Percentiles rank a stretch among this genome's conserved stretches.
These are phyloP conservation scores for Cryptus viduatorius DNA, from an alignment of 2,888 invertebrate species.

Conservation along the genomic window DNA sequence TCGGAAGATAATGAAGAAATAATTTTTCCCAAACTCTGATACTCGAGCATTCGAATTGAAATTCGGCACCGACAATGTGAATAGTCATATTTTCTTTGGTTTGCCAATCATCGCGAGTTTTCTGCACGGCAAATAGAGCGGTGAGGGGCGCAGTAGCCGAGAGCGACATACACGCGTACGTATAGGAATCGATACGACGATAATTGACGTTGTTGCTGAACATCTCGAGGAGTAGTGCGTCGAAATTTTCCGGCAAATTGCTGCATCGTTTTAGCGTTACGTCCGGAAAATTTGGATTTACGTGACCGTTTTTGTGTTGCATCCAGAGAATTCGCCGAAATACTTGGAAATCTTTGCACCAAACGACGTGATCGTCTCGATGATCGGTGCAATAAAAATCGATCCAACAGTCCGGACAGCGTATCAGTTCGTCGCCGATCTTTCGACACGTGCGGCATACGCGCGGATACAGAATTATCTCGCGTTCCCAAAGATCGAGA, in stretches of 20 bases:
- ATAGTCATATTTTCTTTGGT: constrained; percentile 78
- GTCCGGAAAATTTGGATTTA: constrained; percentile 87
- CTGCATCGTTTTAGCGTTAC: constrained; percentile 81
- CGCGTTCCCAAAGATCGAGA: constrained; percentile 89
- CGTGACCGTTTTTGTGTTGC: constrained; percentile 87
- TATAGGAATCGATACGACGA: constrained; percentile 86
- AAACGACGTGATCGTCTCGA: constrained; percentile 86
- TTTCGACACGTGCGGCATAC: constrained; percentile 87
- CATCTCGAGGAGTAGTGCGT: constrained; percentile 85
- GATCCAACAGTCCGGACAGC: constrained; percentile 88
- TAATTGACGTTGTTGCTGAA: constrained; percentile 86
- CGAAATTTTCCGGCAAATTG: constrained; percentile 85
- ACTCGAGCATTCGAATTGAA: constrained; percentile 90
- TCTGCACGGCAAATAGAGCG: constrained; percentile 87
- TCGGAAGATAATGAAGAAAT: constrained; percentile 88
- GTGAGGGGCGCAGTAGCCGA: constrained; percentile 89
- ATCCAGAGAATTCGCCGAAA: constrained; percentile 87
- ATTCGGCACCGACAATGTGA: constrained; percentile 89
- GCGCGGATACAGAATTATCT: constrained; percentile 89
- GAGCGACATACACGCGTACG: constrained; percentile 89
- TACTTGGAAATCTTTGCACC: constrained; percentile 89
- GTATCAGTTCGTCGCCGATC: constrained; percentile 86
- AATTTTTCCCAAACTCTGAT: constrained; percentile 90
- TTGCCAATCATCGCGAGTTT: constrained; percentile 78
- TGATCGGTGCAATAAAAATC: constrained; percentile 87